A percentile compares a stretch with the other conserved stretches of the same genome.
These are phyloP conservation scores for Sebastes fasciatus DNA, from an alignment of 2,113 vertebrate genomes.

Conservation along the genomic window DNA sequence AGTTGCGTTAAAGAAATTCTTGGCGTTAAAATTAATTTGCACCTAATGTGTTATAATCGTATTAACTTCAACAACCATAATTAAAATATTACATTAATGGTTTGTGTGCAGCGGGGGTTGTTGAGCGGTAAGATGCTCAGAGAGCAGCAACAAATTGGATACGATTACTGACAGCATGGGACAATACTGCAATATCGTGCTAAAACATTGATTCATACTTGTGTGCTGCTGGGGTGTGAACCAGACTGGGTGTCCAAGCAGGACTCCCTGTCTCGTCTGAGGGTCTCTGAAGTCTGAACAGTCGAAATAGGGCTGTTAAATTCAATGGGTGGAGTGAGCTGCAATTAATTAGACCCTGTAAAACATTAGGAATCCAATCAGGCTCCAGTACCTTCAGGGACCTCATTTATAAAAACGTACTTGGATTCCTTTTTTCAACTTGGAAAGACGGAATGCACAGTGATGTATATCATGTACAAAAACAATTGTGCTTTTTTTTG, in stretches of 20 bases:
- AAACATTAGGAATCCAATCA: slow-evolving; percentile 65
- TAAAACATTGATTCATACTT: not conserved
- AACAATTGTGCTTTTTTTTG: not conserved
- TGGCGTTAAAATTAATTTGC: too few relatives aligned
- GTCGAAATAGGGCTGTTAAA: slow-evolving; percentile 48
- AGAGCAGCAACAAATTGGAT: not conserved
- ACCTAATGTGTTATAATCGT: too few relatives aligned
- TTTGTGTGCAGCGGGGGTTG: not conserved
- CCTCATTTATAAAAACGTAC: slow-evolving; percentile 53
- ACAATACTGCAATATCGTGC: not conserved
- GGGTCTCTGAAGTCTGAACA: slow-evolving; percentile 16
- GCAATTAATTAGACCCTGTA: slow-evolving; percentile 65
- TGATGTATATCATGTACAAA: slow-evolving; percentile 9
- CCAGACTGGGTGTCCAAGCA: slow-evolving; percentile 3
- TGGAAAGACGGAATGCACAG: not conserved
- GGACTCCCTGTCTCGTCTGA: not conserved
- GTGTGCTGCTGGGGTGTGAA: not conserved
- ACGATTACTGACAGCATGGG: not conserved
- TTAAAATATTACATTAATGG: too few relatives aligned
- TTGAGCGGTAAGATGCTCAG: not conserved
- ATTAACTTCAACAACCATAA: too few relatives aligned
- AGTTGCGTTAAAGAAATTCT: too few relatives aligned
- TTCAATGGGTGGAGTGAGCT: slow-evolving; percentile 41
- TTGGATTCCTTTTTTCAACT: slow-evolving; percentile 25
- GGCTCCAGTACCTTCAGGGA: slow-evolving; percentile 28